Conservation (phyloP, 2,113 vertebrate genomes). For the Cephalopterus ornatus region DNA sequence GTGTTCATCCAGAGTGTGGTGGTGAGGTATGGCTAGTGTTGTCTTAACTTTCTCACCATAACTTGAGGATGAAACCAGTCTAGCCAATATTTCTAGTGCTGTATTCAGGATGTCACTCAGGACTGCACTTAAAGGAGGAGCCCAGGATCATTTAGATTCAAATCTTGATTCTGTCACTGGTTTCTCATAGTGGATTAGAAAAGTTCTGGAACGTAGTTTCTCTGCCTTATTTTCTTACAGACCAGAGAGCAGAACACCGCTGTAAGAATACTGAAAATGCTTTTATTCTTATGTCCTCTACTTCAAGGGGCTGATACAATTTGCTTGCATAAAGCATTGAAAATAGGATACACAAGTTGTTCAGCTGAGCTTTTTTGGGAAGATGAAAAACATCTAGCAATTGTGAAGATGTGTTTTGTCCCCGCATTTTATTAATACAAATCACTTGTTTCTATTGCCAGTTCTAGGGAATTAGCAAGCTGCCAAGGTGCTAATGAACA, state of each 20-base stretch:
- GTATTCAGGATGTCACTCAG: not conserved
- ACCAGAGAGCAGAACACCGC: not conserved
- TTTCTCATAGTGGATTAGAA: not conserved
- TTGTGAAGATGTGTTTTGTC: not conserved
- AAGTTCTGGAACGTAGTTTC: not conserved
- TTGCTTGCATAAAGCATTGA: not conserved
- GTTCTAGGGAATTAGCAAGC: not conserved
- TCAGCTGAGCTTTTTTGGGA: not conserved
- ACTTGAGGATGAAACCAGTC: not conserved
- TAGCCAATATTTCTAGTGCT: not conserved
- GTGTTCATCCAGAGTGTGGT: not conserved
- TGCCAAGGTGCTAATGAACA: conserved; percentile 22
- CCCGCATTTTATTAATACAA: not conserved
- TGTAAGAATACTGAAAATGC: not conserved
- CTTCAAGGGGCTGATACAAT: not conserved
- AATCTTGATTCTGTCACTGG: not conserved
- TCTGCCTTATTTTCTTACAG: not conserved
- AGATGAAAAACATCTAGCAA: not conserved
- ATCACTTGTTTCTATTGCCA: conserved; percentile 24
- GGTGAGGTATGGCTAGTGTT: not conserved
- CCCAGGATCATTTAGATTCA: not conserved
- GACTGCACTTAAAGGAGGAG: not conserved
- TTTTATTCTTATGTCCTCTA: not conserved
- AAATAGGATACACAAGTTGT: not conserved
- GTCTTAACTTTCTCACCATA: not conserved